Percentiles rank a stretch among this genome's conserved stretches.
Evolutionary conservation across 2,113 vertebrate species (phyloP).

Genomic region (Platysternon megacephalum): DNA sequence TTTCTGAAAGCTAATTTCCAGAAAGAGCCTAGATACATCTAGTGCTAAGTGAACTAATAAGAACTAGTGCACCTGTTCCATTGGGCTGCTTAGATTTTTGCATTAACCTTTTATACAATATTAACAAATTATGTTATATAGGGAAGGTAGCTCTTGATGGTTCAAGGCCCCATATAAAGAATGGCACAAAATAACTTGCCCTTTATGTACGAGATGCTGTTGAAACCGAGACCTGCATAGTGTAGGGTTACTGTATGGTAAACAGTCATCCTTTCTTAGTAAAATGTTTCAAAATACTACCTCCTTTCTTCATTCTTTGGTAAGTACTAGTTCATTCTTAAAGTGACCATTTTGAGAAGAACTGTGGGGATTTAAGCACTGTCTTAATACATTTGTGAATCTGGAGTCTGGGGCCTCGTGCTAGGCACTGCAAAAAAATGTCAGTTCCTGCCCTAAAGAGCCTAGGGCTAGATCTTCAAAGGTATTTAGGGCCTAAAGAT

Average conservation of each 20-base stretch:
- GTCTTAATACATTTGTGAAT: not conserved
- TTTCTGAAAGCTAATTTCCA: not conserved
- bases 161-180: not conserved
- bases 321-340: not conserved
- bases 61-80: not conserved
- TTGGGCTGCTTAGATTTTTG: not conserved
- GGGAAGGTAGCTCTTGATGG: not conserved
- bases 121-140: not conserved
- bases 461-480: not conserved
- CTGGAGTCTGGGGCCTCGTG: not conserved
- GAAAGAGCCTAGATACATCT: not conserved
- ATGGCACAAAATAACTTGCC: not conserved
- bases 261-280: not conserved
- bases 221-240: not conserved
- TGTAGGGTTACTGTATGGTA: not conserved
- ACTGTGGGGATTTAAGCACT: not conserved
- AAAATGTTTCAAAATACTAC: not conserved
- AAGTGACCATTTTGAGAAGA: not conserved
- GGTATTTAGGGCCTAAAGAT: not conserved
- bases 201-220: not conserved
- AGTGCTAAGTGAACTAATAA: not conserved
- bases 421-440: not conserved
- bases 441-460: not conserved
- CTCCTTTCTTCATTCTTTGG: fast-evolving
- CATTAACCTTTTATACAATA: not conserved